Conservation (phyloP, 92 coral and sea anemone species). For the Paramuricea clavata region DNA sequence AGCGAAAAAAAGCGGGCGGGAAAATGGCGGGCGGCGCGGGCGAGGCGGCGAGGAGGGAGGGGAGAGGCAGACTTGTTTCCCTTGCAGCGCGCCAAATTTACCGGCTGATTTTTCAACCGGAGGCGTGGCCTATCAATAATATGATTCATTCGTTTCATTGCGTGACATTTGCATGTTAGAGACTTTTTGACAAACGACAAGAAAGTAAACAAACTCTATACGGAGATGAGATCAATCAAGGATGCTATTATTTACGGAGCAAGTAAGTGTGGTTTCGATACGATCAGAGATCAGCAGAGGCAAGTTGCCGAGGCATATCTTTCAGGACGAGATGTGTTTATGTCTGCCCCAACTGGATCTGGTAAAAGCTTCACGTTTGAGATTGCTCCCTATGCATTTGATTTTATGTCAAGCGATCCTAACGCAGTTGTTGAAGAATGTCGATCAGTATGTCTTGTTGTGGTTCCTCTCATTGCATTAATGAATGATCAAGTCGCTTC, state of each 20-base stretch:
- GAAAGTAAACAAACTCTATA: too few species aligned
- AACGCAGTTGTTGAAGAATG: too few species aligned
- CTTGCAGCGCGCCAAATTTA: too few species aligned
- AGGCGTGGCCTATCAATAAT: background rate
- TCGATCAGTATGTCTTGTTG: conserved; percentile 48
- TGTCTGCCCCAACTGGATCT: conserved; percentile 45
- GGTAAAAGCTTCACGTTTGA: conserved; percentile 49
- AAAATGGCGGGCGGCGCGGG: too few species aligned
- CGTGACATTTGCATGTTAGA: too few species aligned
- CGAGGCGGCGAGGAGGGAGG: too few species aligned
- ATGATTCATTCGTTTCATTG: background rate
- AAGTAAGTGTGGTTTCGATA: background rate
- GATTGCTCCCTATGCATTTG: conserved; percentile 41
- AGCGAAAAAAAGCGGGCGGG: too few species aligned
- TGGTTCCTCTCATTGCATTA: conserved; percentile 64
- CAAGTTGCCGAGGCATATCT: conserved; percentile 47
- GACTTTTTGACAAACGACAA: too few species aligned
- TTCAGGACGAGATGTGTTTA: conserved; percentile 38
- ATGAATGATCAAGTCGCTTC: conserved; percentile 70
- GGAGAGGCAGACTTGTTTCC: too few species aligned
- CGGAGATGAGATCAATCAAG: background rate
- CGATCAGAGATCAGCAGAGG: conserved; percentile 33
- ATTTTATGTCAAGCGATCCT: conserved; percentile 36
- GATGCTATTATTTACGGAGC: conserved; percentile 25
- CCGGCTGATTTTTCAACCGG: too few species aligned